phyloP scores from a whole-genome alignment of 2,888 invertebrate genomes.

The Sepiola atlantica region DNA sequence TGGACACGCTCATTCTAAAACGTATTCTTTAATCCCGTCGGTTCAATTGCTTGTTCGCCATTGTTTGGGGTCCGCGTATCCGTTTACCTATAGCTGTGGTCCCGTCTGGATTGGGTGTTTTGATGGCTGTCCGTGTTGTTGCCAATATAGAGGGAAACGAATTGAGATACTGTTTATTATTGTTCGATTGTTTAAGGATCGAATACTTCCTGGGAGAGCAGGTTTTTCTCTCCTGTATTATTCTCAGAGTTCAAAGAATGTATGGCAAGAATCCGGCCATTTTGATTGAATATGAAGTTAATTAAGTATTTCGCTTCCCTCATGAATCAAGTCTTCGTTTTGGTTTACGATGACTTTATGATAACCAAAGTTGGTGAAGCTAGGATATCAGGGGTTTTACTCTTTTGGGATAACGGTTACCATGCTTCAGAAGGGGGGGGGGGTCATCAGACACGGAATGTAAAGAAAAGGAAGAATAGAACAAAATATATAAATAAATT shows the following conservation, averaged over 20 bases:
- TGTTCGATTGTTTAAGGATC: not conserved
- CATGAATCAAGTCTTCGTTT: not conserved
- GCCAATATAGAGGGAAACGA: not conserved
- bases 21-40: not conserved
- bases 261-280: accelerated
- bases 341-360: not conserved
- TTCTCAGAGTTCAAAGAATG: not conserved
- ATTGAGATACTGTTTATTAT: not conserved
- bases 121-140: not conserved
- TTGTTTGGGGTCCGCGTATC: not conserved
- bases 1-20: not conserved
- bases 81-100: not conserved
- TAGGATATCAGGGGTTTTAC: not conserved
- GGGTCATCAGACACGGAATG: not conserved
- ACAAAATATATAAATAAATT: not conserved
- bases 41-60: not conserved
- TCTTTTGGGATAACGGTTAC: not conserved
- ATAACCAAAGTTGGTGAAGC: not conserved
- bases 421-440: no score
- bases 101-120: not conserved
- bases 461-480: not conserved
- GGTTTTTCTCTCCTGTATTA: not conserved
- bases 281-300: not conserved
- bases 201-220: not conserved
- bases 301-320: not conserved